Conservation (phyloP, 2,888 invertebrate species). For the Chydorus sphaericus region DNA sequence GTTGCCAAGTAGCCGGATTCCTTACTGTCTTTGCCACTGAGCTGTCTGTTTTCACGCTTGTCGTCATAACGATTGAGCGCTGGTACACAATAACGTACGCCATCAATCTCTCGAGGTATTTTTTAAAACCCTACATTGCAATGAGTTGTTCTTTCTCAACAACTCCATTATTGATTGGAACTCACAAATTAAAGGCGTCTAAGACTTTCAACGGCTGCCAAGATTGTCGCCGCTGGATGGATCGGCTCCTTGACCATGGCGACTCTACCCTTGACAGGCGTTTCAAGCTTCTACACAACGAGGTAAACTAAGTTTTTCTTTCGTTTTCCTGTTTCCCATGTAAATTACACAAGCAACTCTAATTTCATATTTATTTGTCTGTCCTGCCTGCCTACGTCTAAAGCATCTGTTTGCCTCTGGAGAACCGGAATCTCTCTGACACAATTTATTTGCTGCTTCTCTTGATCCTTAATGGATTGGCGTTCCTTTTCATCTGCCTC, state of each 20-base stretch:
- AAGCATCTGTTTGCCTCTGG: slow-evolving; percentile 79
- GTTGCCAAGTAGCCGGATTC: slow-evolving; percentile 76
- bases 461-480: slow-evolving; percentile 58
- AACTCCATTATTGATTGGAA: no score
- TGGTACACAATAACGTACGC: slow-evolving; percentile 58
- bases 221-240: slow-evolving; percentile 67
- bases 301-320: slow-evolving; percentile 37
- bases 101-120: slow-evolving; percentile 46
- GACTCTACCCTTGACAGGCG: slow-evolving; percentile 59
- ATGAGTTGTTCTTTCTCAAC: no score
- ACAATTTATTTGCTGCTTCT: slow-evolving; percentile 56
- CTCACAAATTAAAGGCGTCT: slow-evolving; percentile 43
- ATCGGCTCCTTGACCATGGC: slow-evolving; percentile 60
- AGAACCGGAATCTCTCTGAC: slow-evolving; percentile 51
- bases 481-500: slow-evolving; percentile 65
- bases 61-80: slow-evolving; percentile 69
- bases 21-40: slow-evolving; percentile 75
- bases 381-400: no score
- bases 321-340: no score
- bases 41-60: slow-evolving; percentile 71
- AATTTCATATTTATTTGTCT: no score
- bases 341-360: no score
- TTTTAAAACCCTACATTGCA: no score
- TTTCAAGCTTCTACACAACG: slow-evolving; percentile 77
- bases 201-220: slow-evolving; percentile 51